Evolutionary conservation across 2,888 invertebrate species (phyloP), one percentile per base, ranked within the genome.

Genomic region (Agonopterix arenella): DNA sequence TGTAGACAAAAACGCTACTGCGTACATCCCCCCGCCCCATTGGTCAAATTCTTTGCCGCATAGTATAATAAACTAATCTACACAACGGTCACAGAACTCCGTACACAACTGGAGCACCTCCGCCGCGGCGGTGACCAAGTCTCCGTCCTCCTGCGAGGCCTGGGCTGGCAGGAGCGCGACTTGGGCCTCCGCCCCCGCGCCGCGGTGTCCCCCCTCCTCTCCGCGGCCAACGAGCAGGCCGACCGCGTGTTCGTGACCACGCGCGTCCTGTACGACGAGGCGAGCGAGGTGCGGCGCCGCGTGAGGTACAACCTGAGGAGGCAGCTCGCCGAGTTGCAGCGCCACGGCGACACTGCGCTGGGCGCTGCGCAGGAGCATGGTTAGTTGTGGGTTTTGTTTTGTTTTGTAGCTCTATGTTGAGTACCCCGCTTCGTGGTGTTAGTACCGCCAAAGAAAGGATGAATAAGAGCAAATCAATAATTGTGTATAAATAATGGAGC

Each of bases 301-400:
- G 90, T 90, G 16, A 70, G 81, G n/a, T 89, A 90, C 58, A 79
- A 84, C 47, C 64, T 92, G 56, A 76, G 90, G 28, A 79, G 91
- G 7, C 84, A 90, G 56, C 72, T 92, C 5, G 72, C 90, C 0
- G 90, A 91, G 55, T 61, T 92, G 42, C 91, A 91, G 60, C 77
- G 89, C 8, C 90, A 93, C 52, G 93, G 93, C 47, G 94, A 93
- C 62, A 91, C 92, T 0, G 93, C 93, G 55, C 80, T 94, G 2
- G 93, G 93, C 11, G 90, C 92, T 49, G 94, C 93, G 1, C 92
- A 93, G 70, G 94, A 94, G 66, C 93, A 93, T 65, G 90, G 92
- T 92, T 61, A 64, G 66, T 43, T 28, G 28, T 7, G 28, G 3
- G 4, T 13, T 13, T 13, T 13, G 13, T 13, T 13, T 4, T 18